Conservation (phyloP, 2,113 vertebrate genomes). For the Corapipo altera region DNA sequence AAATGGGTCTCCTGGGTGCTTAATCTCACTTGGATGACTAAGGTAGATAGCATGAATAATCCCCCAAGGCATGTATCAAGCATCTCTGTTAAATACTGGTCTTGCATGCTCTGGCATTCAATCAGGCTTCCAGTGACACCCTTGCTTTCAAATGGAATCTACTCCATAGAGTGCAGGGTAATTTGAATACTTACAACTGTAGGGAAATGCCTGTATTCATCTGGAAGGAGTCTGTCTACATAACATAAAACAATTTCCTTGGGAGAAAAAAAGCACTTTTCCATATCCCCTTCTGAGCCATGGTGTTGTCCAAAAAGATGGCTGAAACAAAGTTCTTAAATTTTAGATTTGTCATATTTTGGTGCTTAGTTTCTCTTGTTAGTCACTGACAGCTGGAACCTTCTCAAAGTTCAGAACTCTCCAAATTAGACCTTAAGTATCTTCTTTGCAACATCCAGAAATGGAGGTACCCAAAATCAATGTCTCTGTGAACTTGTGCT, state of each 20-base stretch:
- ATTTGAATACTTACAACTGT: neutral
- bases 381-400: neutral
- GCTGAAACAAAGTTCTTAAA: neutral
- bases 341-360: neutral
- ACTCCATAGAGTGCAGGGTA: neutral
- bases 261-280: neutral
- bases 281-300: neutral
- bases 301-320: neutral
- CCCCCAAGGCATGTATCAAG: neutral
- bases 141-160: neutral
- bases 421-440: neutral
- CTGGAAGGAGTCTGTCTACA: neutral
- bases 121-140: neutral
- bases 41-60: neutral
- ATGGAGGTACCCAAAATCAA: neutral
- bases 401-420: neutral
- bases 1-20: neutral
- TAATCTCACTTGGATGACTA: neutral
- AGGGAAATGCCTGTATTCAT: neutral
- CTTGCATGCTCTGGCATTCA: neutral
- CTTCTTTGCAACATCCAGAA: neutral
- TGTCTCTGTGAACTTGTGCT: neutral
- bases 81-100: neutral
- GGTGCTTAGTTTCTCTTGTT: neutral
- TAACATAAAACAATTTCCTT: neutral